Base-by-base conservation (phyloP, 2,113 vertebrate genomes). In the Nyctereutes procyonoides region DNA sequence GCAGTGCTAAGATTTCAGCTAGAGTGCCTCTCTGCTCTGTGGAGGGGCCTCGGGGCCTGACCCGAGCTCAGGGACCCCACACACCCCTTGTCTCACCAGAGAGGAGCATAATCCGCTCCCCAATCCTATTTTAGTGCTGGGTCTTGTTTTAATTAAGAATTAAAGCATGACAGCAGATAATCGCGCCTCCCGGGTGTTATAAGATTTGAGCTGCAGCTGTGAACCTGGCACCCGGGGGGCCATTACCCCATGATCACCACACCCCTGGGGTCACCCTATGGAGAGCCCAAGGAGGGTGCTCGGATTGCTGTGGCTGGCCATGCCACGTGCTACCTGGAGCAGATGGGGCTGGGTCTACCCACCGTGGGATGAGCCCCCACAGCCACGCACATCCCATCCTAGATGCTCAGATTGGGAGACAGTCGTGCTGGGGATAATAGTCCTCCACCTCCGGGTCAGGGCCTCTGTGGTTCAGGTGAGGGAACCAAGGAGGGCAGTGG, bases 131-230 rank as follows among this genome's bases (percentile, higher is more conserved):
- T 97, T 74, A 97, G 93, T 76, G 89, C 60, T 69, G 92, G 92
- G 87, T 97, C 98, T 98, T 98, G 96, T 98, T 98, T 98, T 98
- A 98, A 98, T 98, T 98, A 98, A 98, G 97, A 98, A 99, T 98
- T 97, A 98, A 98, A 97, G 76, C 97, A 95, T 89, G 97, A 97
- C 97, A 97, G 97, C 79, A 97, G 97, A 98, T 98, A 98, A 99
- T 98, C 97, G 73, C 13, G 92, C 97, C 97, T 98, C 98, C 97
- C 12, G 95, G 97, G 96, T 95, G 88, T 98, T 98, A 91, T 43
- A 90, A 96, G 97, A 28, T 92, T 98, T 96, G 98, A 98, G 92
- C 94, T 97, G 90, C 97, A 96, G 92, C 97, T 98, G 97, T 38
- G n/a, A 98, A 95, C 69, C 55, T 81, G 74, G 1, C 93, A 89